These are phyloP conservation scores for Sebastes ruberrimus DNA, from an alignment of 2,797 vertebrate species.

Conservation along the genomic window DNA sequence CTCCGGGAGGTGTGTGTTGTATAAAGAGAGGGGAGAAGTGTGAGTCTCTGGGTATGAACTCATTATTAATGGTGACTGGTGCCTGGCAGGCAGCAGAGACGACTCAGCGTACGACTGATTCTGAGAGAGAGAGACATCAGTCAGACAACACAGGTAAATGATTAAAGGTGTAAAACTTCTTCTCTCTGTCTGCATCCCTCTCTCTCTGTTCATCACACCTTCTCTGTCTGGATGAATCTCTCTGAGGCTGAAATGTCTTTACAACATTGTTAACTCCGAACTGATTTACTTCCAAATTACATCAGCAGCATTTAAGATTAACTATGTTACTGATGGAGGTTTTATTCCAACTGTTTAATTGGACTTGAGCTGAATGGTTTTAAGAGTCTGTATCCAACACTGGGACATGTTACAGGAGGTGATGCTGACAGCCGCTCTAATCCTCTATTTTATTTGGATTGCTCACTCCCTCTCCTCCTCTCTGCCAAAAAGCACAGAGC, in stretches of 20 bases:
- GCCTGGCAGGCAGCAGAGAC: neutral
- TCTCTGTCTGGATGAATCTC: neutral
- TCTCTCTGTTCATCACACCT: neutral
- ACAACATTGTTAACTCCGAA: neutral
- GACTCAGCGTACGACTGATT: neutral
- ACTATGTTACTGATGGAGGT: neutral
- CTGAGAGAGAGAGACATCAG: neutral
- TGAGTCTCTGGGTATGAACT: neutral
- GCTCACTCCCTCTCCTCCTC: neutral
- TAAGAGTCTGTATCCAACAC: neutral
- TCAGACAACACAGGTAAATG: neutral
- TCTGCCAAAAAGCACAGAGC: neutral
- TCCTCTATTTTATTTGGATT: neutral
- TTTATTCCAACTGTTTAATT: neutral
- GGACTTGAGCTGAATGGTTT: neutral
- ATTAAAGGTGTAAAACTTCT: neutral
- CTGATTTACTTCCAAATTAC: neutral
- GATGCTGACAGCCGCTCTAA: neutral
- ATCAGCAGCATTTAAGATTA: neutral
- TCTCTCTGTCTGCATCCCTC: neutral
- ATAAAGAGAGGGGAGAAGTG: neutral
- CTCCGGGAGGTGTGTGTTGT: neutral
- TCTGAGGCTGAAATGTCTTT: neutral
- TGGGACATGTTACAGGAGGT: neutral
- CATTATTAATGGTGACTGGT: slow-evolving; percentile 10